phyloP scores from a whole-genome alignment of 2,797 vertebrate species.

The Sebastes hopkinsi region DNA sequence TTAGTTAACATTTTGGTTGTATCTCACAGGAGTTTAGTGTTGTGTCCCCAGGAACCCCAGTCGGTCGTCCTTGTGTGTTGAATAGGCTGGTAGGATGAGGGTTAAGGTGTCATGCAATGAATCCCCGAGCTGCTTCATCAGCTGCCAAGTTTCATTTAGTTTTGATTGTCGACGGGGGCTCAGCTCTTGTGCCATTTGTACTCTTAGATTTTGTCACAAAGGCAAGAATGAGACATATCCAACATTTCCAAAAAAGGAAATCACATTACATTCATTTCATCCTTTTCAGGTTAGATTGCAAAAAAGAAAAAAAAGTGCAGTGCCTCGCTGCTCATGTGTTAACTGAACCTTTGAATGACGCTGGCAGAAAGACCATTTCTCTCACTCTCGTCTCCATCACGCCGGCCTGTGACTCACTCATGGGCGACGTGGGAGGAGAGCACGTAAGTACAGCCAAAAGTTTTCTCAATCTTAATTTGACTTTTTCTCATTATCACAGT shows the following conservation, averaged over 20 bases:
- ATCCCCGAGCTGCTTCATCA: not conserved
- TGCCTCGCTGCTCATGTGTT: not conserved
- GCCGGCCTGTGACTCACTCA: conserved; percentile 65
- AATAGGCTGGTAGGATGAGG: too few species aligned
- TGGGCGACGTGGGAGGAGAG: conserved; percentile 65
- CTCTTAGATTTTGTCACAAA: not conserved
- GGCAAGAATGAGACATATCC: not conserved
- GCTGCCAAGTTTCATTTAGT: not conserved
- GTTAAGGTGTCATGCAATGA: not conserved
- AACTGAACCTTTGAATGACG: conserved; percentile 41
- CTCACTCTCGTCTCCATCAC: conserved; percentile 59
- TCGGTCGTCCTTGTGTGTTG: too few species aligned
- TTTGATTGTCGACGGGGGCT: not conserved
- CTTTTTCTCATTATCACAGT: conserved; percentile 42
- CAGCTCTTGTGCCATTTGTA: not conserved
- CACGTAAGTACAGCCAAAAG: conserved; percentile 61
- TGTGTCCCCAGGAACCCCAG: too few species aligned
- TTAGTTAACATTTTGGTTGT: too few species aligned
- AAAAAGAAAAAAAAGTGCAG: not conserved
- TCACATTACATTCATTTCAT: not conserved
- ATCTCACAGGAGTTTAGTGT: too few species aligned
- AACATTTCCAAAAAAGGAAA: not conserved
- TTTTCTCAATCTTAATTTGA: conserved; percentile 60
- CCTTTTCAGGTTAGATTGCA: not conserved
- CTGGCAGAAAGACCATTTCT: conserved; percentile 27